Evolutionary conservation across 2,797 vertebrate genomes (phyloP).

Genomic region (Parauchenoglanis ngamensis): DNA sequence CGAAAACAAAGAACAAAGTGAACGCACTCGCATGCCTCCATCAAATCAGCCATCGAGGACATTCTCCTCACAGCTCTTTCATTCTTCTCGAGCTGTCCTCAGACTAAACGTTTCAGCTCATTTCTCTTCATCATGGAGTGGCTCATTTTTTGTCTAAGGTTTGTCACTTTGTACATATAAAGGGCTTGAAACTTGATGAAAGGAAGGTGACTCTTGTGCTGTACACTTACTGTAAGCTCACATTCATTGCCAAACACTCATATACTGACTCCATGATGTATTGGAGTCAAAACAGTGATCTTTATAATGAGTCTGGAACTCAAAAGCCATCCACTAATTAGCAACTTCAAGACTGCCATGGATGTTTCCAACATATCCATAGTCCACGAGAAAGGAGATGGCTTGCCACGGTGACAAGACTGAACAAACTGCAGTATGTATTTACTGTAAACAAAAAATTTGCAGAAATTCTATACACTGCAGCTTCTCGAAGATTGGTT

Average conservation of each 20-base stretch:
- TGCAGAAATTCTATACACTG: constrained; percentile 40
- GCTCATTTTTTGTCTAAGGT: constrained; percentile 29
- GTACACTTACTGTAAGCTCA: not conserved
- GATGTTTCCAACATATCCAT: not conserved
- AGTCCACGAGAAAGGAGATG: not conserved
- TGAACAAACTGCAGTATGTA: constrained; percentile 41
- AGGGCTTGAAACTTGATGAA: not conserved
- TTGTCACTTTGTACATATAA: constrained; percentile 2
- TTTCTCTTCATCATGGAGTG: constrained; percentile 49
- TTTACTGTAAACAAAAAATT: constrained; percentile 45
- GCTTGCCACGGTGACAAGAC: constrained; percentile 8
- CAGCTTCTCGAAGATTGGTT: constrained; percentile 28
- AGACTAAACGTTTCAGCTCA: not conserved
- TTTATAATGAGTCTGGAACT: not conserved
- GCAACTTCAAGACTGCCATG: not conserved
- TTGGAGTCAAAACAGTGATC: not conserved
- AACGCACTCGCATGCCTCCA: not conserved
- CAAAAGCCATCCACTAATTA: not conserved
- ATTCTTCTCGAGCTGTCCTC: constrained; percentile 1
- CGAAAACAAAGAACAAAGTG: constrained; percentile 50
- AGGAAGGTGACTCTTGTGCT: not conserved
- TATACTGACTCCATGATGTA: not conserved
- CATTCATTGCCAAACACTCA: not conserved
- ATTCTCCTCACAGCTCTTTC: constrained; percentile 13
- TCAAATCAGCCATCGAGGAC: constrained; percentile 38